phyloP scores from a whole-genome alignment of 1,140 invertebrate genomes.

The Lepidostoma basale region DNA sequence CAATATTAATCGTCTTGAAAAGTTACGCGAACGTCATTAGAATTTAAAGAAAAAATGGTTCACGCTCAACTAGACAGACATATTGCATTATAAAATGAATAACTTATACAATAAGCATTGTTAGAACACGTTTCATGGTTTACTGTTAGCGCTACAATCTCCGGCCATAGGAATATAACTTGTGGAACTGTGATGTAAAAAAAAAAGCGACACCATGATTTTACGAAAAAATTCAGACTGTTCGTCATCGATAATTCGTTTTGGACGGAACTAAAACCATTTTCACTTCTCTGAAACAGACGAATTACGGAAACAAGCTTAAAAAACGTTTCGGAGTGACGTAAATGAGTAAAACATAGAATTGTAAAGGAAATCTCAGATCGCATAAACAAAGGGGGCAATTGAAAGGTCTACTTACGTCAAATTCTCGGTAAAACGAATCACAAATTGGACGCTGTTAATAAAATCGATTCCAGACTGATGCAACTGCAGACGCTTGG shows the following conservation, averaged over 20 bases:
- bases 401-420: constrained; percentile 12
- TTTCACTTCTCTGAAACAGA: background rate
- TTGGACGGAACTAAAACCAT: background rate
- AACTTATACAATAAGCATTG: constrained; percentile 1
- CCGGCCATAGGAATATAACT: background rate
- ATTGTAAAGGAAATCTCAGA: constrained; percentile 1
- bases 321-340: background rate
- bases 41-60: background rate
- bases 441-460: background rate
- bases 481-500: background rate
- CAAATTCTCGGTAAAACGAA: constrained; percentile 11
- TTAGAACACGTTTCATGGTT: constrained; percentile 12
- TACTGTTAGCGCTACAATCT: constrained; percentile 14
- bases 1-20: background rate
- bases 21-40: constrained; percentile 4
- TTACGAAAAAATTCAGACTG: background rate
- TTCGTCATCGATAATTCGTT: background rate
- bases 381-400: constrained; percentile 27
- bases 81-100: constrained; percentile 18
- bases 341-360: background rate
- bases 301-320: background rate
- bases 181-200: background rate
- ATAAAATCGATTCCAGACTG: background rate
- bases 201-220: constrained; percentile 1
- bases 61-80: constrained; percentile 19